Percentiles rank a stretch among this genome's conserved stretches.
Conservation (phyloP, 2,888 invertebrate species). For the Candidula unifasciata region DNA sequence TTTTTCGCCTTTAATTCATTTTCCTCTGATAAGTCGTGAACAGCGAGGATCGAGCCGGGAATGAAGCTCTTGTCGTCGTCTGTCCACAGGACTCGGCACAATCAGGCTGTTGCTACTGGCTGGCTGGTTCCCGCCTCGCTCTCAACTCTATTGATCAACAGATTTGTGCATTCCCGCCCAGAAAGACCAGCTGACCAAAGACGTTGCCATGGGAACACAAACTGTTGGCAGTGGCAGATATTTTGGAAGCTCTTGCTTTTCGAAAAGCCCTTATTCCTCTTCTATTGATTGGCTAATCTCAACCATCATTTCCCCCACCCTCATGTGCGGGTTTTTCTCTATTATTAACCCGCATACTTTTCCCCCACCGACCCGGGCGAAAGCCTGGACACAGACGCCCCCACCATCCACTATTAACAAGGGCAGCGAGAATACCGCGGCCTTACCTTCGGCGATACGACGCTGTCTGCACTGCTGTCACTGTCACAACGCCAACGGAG, state of each 20-base stretch:
- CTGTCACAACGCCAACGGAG: neutral
- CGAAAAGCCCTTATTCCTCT: constrained; percentile 42
- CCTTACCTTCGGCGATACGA: constrained; percentile 13
- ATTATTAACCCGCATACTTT: neutral
- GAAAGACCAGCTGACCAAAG: constrained; percentile 51
- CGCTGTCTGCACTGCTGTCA: neutral
- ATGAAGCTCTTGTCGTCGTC: neutral
- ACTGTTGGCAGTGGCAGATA: constrained; percentile 46
- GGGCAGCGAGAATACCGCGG: constrained; percentile 16
- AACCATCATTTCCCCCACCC: constrained; percentile 13
- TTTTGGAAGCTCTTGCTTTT: constrained; percentile 39
- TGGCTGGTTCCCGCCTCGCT: constrained; percentile 36
- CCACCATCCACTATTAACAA: constrained; percentile 4
- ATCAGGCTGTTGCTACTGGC: constrained; percentile 33
- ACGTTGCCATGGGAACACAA: constrained; percentile 50
- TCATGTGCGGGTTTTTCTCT: neutral
- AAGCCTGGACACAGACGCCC: neutral
- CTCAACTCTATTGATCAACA: constrained; percentile 47
- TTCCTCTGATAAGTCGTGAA: neutral
- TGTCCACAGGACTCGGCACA: constrained; percentile 11
- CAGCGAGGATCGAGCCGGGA: neutral
- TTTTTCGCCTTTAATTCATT: too few relatives aligned
- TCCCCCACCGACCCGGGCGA: neutral
- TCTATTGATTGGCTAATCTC: constrained; percentile 46
- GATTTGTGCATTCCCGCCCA: constrained; percentile 51